Evolutionary conservation across 2,888 invertebrate genomes (phyloP).

Genomic region (Thecophora atra): DNA sequence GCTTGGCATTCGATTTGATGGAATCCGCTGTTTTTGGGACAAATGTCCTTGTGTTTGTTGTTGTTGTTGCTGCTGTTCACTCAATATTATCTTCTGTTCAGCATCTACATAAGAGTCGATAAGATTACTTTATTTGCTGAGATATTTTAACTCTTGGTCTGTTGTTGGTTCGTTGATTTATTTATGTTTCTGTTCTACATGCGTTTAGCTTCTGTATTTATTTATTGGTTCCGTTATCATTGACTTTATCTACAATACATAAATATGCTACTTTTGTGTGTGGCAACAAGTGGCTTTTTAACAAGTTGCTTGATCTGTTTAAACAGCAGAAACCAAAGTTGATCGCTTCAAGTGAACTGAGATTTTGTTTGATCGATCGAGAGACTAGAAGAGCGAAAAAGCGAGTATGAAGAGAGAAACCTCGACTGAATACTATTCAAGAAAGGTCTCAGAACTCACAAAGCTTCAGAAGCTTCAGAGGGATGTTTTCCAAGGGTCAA

Average conservation of each 20-base stretch:
- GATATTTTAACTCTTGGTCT: background rate
- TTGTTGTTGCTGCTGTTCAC: constrained; percentile 10
- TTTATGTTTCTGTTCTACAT: background rate
- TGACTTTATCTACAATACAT: constrained; percentile 23
- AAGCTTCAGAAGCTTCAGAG: no score
- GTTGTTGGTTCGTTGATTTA: constrained; percentile 11
- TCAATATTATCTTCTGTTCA: constrained; percentile 1
- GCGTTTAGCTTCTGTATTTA: background rate
- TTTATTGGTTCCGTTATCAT: constrained; percentile 13
- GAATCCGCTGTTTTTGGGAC: constrained; percentile 13
- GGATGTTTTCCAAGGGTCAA: no score
- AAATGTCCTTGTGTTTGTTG: background rate
- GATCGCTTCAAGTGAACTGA: no score
- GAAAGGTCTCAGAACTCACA: no score
- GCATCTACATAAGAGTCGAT: constrained; percentile 23
- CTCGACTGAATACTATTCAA: no score
- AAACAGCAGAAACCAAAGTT: background rate
- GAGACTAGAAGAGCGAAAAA: no score
- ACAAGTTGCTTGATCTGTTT: background rate
- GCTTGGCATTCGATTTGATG: background rate
- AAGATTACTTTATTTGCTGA: constrained; percentile 31
- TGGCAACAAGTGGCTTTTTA: no score
- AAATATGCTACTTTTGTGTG: constrained; percentile 19
- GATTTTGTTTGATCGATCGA: no score
- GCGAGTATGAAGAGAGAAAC: no score